Base-by-base conservation (phyloP, 2,888 invertebrate species). In the Polymixis flavicincta region DNA sequence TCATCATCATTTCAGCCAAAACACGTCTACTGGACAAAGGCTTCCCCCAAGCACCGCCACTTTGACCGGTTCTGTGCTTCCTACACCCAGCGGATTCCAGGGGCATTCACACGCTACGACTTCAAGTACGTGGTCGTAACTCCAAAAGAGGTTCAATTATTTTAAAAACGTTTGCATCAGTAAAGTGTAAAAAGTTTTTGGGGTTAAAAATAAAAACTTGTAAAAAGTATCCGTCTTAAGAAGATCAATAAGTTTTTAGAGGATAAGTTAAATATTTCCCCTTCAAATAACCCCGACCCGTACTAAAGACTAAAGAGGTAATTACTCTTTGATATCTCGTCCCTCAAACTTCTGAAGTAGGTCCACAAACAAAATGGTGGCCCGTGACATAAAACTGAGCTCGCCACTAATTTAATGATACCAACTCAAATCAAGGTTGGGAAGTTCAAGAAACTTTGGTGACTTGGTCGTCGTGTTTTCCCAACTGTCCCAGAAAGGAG, bases 371-470 rank as follows among this genome's bases (percentile, higher is more conserved):
- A 84, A 76, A 77, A 85, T 81, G 73, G 71, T 37, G 55, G 67
- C 28, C 25, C 71, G 32, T 61, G 55, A 81, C 75, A 57, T 84
- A 54, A 74, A 75, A 81, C 75, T 67, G 67, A 78, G 75, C 81
- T 65, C 52, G 19, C 63, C 64, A 65, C 78, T 81, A 81, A 86
- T 86, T 86, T 84, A 81, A 86, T 76, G 82, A 63, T 59, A 54
- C 57, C 37, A 71, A 73, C 61, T 76, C 60, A 50, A 65, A 86
- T 84, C 77, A 64, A 69, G 48, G 48, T 42, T 70, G 55, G 50
- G 37, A 72, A 78, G 19, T 71, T 77, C 17, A 22, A 19, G 32
- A 19, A 74, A 74, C 54, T 71, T 76, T 54, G 22, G 52, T 50
- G 61, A 42, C 61, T 6, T 37, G n/a, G 7, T 13, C 59, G 48